These are phyloP conservation scores for Caenorhabditis becei DNA, from an alignment of 2,888 invertebrate genomes.

Conservation along the genomic window DNA sequence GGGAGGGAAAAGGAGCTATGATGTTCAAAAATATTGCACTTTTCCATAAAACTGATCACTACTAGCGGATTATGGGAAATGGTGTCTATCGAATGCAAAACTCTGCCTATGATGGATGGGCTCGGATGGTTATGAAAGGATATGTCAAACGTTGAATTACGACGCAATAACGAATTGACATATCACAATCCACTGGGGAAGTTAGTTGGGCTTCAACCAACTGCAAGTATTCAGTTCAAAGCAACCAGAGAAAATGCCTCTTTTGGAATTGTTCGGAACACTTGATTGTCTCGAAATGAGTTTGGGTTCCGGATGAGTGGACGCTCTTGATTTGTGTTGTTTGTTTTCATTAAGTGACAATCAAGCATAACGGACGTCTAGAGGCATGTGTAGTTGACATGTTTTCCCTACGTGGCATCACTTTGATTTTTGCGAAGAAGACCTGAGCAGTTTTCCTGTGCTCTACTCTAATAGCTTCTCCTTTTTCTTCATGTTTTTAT, in stretches of 20 bases:
- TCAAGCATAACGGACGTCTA: conserved; percentile 17
- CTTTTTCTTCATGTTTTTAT: not conserved
- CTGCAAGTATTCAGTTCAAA: conserved; percentile 3
- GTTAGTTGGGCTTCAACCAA: not conserved
- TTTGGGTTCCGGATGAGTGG: conserved; percentile 38
- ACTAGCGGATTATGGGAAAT: conserved; percentile 23
- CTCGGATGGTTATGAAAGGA: conserved; percentile 53
- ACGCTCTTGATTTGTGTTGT: conserved; percentile 31
- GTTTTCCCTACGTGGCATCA: conserved; percentile 23
- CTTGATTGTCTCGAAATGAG: conserved; percentile 39
- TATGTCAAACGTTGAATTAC: conserved; percentile 58
- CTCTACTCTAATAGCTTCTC: not conserved
- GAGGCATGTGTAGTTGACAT: conserved; percentile 30
- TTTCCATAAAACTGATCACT: conserved; percentile 35
- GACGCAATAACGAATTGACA: conserved; percentile 56
- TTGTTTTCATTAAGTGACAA: conserved; percentile 37
- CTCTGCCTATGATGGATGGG: conserved; percentile 49
- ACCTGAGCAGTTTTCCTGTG: not conserved
- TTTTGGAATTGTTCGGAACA: conserved; percentile 42
- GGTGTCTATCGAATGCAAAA: conserved; percentile 54
- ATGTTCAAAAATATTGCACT: conserved; percentile 42
- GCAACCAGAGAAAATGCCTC: conserved; percentile 12
- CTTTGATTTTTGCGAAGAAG: conserved; percentile 1
- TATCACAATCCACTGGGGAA: conserved; percentile 30
- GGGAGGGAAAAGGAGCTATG: not conserved